phyloP scores from a whole-genome alignment of 2,797 vertebrate species.

The Carapus acus region DNA sequence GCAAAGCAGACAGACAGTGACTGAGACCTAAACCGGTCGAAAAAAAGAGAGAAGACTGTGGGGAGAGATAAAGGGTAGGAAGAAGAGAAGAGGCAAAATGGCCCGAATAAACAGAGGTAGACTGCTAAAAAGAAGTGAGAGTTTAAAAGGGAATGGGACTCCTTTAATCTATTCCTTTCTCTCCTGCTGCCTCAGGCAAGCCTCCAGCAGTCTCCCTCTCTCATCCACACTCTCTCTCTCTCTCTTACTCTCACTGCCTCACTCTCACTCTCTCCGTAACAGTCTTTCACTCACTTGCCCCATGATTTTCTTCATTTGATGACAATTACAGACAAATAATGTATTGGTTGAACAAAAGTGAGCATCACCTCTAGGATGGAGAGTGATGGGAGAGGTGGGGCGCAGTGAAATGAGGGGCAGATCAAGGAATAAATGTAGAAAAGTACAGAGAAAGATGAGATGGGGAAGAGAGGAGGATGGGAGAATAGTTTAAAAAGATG shows the following conservation, averaged over 20 bases:
- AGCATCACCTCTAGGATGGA: constrained; percentile 16
- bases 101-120: too few species aligned
- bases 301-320: constrained; percentile 39
- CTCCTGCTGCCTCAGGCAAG: constrained; percentile 53
- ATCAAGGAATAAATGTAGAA: background rate
- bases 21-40: constrained; percentile 21
- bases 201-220: constrained; percentile 42
- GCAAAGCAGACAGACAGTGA: constrained; percentile 2
- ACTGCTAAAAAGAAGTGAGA: constrained; percentile 16
- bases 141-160: constrained; percentile 54
- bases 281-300: too few species aligned
- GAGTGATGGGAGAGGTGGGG: too few species aligned
- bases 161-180: constrained; percentile 53
- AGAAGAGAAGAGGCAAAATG: constrained; percentile 9
- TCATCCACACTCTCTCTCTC: background rate
- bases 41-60: background rate
- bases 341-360: constrained; percentile 17
- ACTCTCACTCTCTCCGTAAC: constrained; percentile 6
- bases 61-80: constrained; percentile 9
- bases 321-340: constrained; percentile 32
- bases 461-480: background rate
- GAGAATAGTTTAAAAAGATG: too few species aligned
- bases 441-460: background rate
- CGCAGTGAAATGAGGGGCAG: background rate
- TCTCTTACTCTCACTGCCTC: constrained; percentile 9